Percentiles rank a stretch among this genome's conserved stretches.
phyloP scores from a whole-genome alignment of 2,113 vertebrate genomes.

The Hippocampus barbouri region DNA sequence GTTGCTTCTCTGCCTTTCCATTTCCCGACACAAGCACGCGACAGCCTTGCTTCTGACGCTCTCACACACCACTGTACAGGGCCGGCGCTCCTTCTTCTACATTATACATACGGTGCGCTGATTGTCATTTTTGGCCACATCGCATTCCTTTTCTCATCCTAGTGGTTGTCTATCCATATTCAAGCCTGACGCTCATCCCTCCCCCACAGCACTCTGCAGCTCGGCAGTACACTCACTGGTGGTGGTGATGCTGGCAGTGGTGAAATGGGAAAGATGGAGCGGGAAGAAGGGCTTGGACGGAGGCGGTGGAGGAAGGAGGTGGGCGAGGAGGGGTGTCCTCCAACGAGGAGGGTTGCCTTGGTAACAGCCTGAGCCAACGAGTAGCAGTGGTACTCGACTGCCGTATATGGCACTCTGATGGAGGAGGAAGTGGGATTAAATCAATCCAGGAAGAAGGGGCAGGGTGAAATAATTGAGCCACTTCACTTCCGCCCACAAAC shows the following conservation, averaged over 20 bases:
- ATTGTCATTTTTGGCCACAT: conserved; percentile 21
- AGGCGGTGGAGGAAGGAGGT: conserved; percentile 27
- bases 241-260: conserved; percentile 34
- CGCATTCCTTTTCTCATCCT: conserved; percentile 24
- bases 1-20: conserved; percentile 17
- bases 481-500: conserved; percentile 28
- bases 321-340: conserved; percentile 24
- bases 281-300: conserved; percentile 27
- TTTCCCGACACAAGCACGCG: conserved; percentile 16
- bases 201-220: conserved; percentile 39
- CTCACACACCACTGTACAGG: not conserved
- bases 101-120: not conserved
- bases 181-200: conserved; percentile 27
- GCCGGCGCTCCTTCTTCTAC: not conserved
- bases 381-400: conserved; percentile 38
- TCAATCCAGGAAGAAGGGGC: conserved; percentile 55
- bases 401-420: conserved; percentile 50
- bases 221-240: conserved; percentile 26
- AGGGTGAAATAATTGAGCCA: conserved; percentile 44
- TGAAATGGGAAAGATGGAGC: conserved; percentile 52
- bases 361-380: conserved; percentile 64
- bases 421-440: conserved; percentile 57
- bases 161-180: conserved; percentile 35
- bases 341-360: conserved; percentile 58
- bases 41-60: conserved; percentile 21